Percentiles rank a stretch among this genome's conserved stretches.
Conservation (phyloP, 2,797 vertebrate species). For the Clamator glandarius region DNA sequence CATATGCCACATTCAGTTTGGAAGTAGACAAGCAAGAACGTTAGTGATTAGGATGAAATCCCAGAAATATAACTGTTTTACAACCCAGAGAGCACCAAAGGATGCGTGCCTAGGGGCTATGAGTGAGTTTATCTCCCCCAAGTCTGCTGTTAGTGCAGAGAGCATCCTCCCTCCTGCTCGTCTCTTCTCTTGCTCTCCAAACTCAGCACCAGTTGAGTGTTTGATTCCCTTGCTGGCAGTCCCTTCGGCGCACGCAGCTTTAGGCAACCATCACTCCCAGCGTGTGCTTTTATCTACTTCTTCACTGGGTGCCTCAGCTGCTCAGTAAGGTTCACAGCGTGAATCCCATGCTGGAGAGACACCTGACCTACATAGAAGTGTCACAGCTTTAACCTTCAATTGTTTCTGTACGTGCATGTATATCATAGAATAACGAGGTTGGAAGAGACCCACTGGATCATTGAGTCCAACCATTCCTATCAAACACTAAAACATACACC, state of each 20-base stretch:
- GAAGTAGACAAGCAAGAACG: neutral
- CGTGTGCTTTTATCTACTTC: accelerated
- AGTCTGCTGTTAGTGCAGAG: neutral
- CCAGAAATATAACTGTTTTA: neutral
- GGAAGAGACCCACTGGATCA: too few relatives aligned
- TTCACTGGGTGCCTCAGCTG: neutral
- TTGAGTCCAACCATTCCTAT: too few relatives aligned
- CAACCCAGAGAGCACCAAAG: neutral
- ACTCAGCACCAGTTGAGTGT: neutral
- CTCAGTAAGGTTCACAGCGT: accelerated
- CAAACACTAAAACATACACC: too few relatives aligned
- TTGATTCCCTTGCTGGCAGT: neutral
- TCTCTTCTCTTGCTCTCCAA: neutral
- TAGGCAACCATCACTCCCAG: neutral
- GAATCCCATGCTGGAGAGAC: neutral
- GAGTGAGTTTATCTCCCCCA: accelerated
- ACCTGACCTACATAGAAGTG: neutral
- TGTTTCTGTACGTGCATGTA: neutral
- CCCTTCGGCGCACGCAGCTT: neutral
- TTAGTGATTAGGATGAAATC: neutral
- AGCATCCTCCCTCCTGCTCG: neutral
- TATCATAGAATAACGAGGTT: too few relatives aligned
- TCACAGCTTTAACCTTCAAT: neutral
- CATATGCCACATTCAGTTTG: neutral
- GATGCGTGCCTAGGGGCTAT: too few relatives aligned